phyloP scores from a whole-genome alignment of 2,797 vertebrate species.

The Chromobotia macracanthus region DNA sequence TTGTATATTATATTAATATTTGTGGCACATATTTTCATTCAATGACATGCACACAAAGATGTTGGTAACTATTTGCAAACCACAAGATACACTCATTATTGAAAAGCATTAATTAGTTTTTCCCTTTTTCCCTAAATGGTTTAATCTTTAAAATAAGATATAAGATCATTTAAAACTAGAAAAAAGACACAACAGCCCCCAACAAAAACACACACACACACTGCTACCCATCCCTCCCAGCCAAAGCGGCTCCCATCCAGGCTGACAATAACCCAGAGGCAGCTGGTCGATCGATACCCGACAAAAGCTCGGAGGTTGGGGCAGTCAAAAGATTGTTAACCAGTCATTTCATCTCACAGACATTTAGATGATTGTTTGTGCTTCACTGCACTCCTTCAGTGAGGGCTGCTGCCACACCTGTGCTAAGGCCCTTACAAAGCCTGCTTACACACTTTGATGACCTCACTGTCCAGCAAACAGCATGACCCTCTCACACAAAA shows the following conservation, averaged over 20 bases:
- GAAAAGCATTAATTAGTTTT: neutral
- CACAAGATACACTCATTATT: neutral
- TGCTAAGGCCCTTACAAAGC: constrained; percentile 72
- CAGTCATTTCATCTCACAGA: constrained; percentile 85
- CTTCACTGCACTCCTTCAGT: constrained; percentile 76
- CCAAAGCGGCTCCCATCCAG: constrained; percentile 71
- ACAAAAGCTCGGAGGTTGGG: constrained; percentile 83
- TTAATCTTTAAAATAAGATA: neutral
- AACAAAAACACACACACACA: neutral
- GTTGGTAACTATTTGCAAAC: constrained; percentile 13
- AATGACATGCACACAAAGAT: neutral
- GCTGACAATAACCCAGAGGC: constrained; percentile 75
- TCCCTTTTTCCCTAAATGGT: too few species aligned
- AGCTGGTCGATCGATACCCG: constrained; percentile 83
- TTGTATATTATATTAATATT: neutral
- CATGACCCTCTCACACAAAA: constrained; percentile 23
- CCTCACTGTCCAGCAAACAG: constrained; percentile 53
- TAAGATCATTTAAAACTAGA: too few species aligned
- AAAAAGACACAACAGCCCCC: neutral
- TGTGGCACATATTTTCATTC: neutral
- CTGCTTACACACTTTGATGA: constrained; percentile 65
- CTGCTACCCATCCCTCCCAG: constrained; percentile 65
- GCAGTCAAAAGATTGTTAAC: constrained; percentile 87
- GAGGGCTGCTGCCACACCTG: constrained; percentile 75
- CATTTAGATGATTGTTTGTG: constrained; percentile 85